Base-by-base conservation (phyloP, 2,113 vertebrate species). In the Catharus bicknelli region DNA sequence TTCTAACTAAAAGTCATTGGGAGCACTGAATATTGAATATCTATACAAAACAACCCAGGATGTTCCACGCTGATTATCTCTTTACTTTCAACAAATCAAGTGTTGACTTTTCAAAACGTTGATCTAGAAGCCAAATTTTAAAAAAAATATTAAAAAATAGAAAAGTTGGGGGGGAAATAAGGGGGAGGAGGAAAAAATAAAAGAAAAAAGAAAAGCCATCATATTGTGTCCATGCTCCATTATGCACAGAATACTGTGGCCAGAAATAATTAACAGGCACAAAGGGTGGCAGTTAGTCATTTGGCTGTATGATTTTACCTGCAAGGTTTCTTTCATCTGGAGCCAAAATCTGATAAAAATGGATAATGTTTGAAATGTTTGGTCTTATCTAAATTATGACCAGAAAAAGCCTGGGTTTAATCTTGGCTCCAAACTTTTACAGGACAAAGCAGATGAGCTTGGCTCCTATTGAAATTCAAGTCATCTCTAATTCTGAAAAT, bases 211-310 rank as follows among this genome's bases (percentile, higher is more conserved):
- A 50, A 73, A 90, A 86, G n/a, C n/a, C 55, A 82, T 87, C 51
- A 16, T 93, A 42, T 90, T 96, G 74, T 90, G 82, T 87, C 91
- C 43, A 21, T 86, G 84, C 55, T 96, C 78, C 87, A 94, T 92
- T 94, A 85, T 83, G 43, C 53, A 85, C 55, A 70, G 55, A 74
- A 67, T 83, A 43, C 40, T 76, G 51, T 70, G 75, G 94, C 93
- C 95, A 94, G 72, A 93, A 94, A 93, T 94, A 94, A 94, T 91
- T 94, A 93, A 78, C 72, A 88, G 55, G 75, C 90, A 91, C 95
- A 53, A 95, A 90, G 72, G 72, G 90, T 88, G 87, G 91, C 79
- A 86, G 82, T 95, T 93, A 96, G 72, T 93, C 63, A 86, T 86
- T 87, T 95, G 91, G 82, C 87, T 87, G 68, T 72, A 50, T 42